Evolutionary conservation across 2,888 invertebrate species (phyloP).

Genomic region (Chrysolina haemoptera): DNA sequence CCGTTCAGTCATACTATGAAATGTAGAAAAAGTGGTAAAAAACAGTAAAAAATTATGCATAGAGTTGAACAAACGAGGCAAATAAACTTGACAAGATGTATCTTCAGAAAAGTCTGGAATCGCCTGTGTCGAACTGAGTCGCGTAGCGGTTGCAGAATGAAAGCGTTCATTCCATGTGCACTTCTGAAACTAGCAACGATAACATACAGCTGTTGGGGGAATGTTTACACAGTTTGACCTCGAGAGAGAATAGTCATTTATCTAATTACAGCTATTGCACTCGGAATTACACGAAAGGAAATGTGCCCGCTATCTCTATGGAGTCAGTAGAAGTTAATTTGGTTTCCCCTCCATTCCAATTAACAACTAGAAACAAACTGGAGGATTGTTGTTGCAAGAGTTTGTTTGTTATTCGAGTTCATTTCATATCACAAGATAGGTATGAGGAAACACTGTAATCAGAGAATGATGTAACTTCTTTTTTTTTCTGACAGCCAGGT

Average conservation of each 20-base stretch:
- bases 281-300: background rate
- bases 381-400: background rate
- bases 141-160: background rate
- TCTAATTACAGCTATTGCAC: slow-evolving; percentile 16
- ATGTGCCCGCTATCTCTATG: background rate
- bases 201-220: background rate
- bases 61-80: background rate
- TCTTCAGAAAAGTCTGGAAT: background rate
- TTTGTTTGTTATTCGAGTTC: background rate
- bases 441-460: too few relatives aligned
- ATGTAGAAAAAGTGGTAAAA: too few relatives aligned
- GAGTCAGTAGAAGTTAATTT: background rate
- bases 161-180: background rate
- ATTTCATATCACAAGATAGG: too few relatives aligned
- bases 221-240: background rate
- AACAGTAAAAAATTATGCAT: background rate
- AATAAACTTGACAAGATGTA: background rate
- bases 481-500: too few relatives aligned
- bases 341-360: background rate
- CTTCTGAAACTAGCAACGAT: slow-evolving; percentile 7
- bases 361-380: background rate
- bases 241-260: background rate
- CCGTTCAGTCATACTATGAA: too few relatives aligned
- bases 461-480: too few relatives aligned
- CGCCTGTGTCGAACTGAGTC: background rate